These are phyloP conservation scores for Hedya salicella DNA, from an alignment of 2,888 invertebrate genomes.

Conservation along the genomic window DNA sequence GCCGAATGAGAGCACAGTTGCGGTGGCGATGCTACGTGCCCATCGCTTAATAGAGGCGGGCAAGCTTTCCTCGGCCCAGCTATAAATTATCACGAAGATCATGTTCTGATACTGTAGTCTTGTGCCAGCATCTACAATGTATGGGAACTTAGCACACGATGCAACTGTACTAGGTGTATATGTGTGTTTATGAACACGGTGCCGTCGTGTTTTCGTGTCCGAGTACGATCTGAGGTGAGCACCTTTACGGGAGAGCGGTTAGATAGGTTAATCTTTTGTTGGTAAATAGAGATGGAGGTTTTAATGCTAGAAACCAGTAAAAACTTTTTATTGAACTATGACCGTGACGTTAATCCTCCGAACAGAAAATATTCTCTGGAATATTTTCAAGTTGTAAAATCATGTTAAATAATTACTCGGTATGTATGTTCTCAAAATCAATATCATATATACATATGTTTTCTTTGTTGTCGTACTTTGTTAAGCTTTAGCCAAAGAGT, in stretches of 20 bases:
- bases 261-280: constrained; percentile 30
- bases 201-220: constrained; percentile 40
- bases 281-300: constrained; percentile 29
- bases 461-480: too few relatives aligned
- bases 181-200: constrained; percentile 26
- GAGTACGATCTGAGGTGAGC: constrained; percentile 37
- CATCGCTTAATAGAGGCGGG: constrained; percentile 66
- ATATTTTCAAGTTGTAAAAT: too few relatives aligned
- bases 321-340: background rate
- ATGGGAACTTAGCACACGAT: constrained; percentile 62
- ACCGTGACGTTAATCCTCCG: too few relatives aligned
- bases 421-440: too few relatives aligned
- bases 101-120: constrained; percentile 73
- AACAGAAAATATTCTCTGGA: too few relatives aligned
- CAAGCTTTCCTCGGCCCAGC: constrained; percentile 73
- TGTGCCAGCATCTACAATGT: constrained; percentile 65
- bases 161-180: constrained; percentile 16
- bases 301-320: background rate
- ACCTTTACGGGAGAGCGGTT: constrained; percentile 38
- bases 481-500: too few relatives aligned
- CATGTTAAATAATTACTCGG: too few relatives aligned
- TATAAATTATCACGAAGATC: constrained; percentile 81
- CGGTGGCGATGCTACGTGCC: constrained; percentile 55
- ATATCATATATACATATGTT: too few relatives aligned
- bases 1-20: constrained; percentile 51